phyloP scores from a whole-genome alignment of 1,140 invertebrate species.

The Acromyrmex charruanus region DNA sequence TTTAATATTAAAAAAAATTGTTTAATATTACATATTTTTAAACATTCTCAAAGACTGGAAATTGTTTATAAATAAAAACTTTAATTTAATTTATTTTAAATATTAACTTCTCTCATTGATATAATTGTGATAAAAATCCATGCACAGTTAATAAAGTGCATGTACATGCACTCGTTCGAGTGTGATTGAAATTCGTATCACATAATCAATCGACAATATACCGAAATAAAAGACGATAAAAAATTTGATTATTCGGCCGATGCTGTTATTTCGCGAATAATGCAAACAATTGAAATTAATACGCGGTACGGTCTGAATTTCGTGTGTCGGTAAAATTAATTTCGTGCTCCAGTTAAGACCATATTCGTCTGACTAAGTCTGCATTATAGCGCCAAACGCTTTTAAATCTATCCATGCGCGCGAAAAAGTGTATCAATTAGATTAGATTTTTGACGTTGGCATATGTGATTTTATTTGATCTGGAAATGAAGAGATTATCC shows the following conservation, averaged over 20 bases:
- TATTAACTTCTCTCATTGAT: neutral
- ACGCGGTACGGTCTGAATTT: neutral
- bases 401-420: neutral
- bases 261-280: slow-evolving; percentile 33
- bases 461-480: neutral
- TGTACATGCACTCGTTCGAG: neutral
- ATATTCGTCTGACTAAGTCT: neutral
- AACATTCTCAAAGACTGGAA: neutral
- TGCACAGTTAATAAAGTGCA: neutral
- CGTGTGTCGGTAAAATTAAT: slow-evolving; percentile 32
- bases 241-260: slow-evolving; percentile 13
- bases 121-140: neutral
- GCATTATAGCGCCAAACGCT: slow-evolving; percentile 2
- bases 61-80: neutral
- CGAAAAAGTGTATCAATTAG: neutral
- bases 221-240: slow-evolving; percentile 14
- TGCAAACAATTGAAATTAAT: slow-evolving; percentile 37
- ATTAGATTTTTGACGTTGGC: neutral
- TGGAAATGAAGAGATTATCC: neutral
- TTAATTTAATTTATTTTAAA: neutral
- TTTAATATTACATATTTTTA: neutral
- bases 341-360: slow-evolving; percentile 19
- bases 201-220: neutral
- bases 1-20: neutral
- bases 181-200: slow-evolving; percentile 5